Evolutionary conservation across 2,113 vertebrate species (phyloP).

Genomic region (Cercocebus atys): DNA sequence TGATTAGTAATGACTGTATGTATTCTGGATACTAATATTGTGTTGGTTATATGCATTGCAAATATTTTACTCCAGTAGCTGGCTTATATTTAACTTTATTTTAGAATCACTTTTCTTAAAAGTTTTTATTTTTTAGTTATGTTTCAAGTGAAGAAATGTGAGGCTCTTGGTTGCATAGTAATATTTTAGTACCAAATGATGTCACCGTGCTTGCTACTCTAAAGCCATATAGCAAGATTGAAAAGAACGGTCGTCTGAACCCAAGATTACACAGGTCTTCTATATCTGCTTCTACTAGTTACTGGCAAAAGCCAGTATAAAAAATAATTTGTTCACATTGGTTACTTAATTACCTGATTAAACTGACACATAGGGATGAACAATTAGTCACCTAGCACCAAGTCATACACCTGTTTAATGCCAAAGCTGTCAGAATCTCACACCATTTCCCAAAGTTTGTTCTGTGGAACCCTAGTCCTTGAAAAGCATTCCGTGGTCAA

Average conservation of each 20-base stretch:
- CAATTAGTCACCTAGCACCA: background rate
- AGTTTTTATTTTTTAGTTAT: background rate
- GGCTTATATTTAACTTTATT: constrained; percentile 14
- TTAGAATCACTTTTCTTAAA: constrained; percentile 9
- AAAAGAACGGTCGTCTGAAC: background rate
- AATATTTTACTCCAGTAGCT: background rate
- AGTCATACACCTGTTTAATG: background rate
- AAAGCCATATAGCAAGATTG: background rate
- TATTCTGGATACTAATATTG: background rate
- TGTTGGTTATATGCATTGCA: background rate
- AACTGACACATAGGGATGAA: background rate
- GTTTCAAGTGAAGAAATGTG: constrained; percentile 8
- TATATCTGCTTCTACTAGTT: background rate
- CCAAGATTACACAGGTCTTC: background rate
- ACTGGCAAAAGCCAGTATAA: background rate
- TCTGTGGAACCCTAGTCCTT: background rate
- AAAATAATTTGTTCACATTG: background rate
- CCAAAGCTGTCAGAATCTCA: background rate
- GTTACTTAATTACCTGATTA: background rate
- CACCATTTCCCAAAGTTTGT: background rate
- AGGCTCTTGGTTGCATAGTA: background rate
- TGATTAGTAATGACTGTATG: background rate
- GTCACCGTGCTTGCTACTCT: background rate
- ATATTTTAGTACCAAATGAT: background rate
- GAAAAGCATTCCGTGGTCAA: background rate